phyloP scores from a whole-genome alignment of 37 sponge, comb jelly and placozoan species.

The Cliona cf. orientalis region DNA sequence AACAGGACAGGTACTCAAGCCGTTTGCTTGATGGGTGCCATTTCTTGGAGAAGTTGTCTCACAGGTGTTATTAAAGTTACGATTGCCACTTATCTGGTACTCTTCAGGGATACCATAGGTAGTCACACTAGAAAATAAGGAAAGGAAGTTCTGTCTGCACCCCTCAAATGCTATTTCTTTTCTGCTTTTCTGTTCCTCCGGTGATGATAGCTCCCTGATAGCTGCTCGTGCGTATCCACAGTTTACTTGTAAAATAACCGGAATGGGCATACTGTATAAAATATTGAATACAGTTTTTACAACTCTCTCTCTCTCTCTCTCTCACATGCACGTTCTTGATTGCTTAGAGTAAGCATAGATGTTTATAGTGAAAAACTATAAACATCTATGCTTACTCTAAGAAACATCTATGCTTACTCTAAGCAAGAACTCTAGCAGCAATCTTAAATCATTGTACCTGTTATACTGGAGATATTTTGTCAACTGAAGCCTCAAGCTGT shows the following conservation, averaged over 20 bases:
- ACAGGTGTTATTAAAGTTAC: not conserved
- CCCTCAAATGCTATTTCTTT: not conserved
- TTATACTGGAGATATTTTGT: too few species aligned
- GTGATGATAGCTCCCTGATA: not conserved
- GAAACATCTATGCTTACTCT: too few species aligned
- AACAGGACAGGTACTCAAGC: not conserved
- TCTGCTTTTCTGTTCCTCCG: not conserved
- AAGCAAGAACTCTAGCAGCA: too few species aligned
- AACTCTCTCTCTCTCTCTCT: too few species aligned
- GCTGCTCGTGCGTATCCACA: constrained; percentile 5
- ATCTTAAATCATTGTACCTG: too few species aligned
- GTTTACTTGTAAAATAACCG: not conserved
- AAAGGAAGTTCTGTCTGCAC: not conserved
- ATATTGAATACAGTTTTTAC: too few species aligned
- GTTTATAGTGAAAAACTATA: too few species aligned
- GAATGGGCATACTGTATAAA: too few species aligned
- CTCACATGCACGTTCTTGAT: too few species aligned
- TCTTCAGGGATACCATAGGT: not conserved
- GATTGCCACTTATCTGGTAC: not conserved
- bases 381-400: too few species aligned
- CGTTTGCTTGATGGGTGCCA: not conserved
- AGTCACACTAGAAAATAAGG: not conserved
- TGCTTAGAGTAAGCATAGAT: too few species aligned
- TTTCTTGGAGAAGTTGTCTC: not conserved
- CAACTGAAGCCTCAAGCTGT: too few species aligned